A percentile compares a stretch with the other conserved stretches of the same genome.
Evolutionary conservation across 2,888 invertebrate species (phyloP).

Genomic region (Acrobasis repandana): DNA sequence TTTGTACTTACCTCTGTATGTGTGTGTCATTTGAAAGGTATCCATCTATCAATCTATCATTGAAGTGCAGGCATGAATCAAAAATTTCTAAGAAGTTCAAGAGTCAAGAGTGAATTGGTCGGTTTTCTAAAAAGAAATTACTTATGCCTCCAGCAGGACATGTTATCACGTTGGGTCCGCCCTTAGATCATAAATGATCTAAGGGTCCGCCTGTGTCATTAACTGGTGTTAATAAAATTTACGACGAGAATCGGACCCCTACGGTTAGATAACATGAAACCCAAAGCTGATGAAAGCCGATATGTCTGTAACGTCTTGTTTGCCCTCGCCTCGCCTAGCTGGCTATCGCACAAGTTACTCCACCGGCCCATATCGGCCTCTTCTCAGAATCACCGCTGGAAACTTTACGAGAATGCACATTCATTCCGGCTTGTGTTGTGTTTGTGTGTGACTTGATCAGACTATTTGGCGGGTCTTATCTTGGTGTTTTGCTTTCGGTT

Average conservation of each 20-base stretch:
- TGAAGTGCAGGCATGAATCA: no score
- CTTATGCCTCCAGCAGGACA: no score
- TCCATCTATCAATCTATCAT: no score
- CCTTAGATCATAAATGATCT: no score
- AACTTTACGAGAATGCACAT: slow-evolving; percentile 4
- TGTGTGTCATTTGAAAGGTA: no score
- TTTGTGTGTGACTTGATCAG: background rate
- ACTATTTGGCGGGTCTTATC: slow-evolving; percentile 11
- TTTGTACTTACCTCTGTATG: no score
- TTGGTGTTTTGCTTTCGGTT: background rate
- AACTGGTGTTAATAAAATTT: background rate
- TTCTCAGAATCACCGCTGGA: slow-evolving; percentile 8
- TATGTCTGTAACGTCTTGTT: slow-evolving; percentile 4
- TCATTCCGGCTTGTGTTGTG: background rate
- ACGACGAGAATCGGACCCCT: background rate
- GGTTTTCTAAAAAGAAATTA: no score
- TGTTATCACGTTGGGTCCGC: no score
- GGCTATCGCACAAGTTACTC: background rate
- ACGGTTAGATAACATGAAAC: background rate
- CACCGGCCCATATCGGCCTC: no score
- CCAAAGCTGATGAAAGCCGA: background rate
- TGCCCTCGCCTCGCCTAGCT: slow-evolving; percentile 6
- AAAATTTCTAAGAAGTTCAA: no score
- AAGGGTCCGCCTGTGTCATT: no score
- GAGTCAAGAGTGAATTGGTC: no score